Conservation (phyloP, 2,888 invertebrate genomes). For the Diarsia rubi region DNA sequence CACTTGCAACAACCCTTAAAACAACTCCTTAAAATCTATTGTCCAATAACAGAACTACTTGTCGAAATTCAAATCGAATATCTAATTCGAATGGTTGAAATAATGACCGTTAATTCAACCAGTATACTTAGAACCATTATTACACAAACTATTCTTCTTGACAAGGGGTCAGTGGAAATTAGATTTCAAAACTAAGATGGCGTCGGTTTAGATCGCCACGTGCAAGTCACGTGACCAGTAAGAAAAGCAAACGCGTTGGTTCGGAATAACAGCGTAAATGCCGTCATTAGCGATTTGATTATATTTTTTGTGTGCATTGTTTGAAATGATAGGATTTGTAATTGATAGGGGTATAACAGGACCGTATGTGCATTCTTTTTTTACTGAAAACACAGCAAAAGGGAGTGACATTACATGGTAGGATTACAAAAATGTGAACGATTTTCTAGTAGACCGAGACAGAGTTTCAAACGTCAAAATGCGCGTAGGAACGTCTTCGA, state of each 20-base stretch:
- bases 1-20: constrained; percentile 43
- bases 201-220: constrained; percentile 78
- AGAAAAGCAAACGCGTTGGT: constrained; percentile 87
- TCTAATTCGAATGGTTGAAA: constrained; percentile 85
- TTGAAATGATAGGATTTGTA: constrained; percentile 83
- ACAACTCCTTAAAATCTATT: background rate
- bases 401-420: background rate
- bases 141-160: background rate
- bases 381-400: constrained; percentile 5
- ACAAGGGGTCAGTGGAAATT: constrained; percentile 60
- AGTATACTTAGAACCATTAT: constrained; percentile 55
- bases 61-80: constrained; percentile 68
- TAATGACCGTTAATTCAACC: constrained; percentile 81
- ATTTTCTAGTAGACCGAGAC: background rate
- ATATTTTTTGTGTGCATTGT: constrained; percentile 80
- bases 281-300: constrained; percentile 87
- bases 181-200: constrained; percentile 80
- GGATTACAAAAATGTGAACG: background rate
- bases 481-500: too few species aligned
- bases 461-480: too few species aligned
- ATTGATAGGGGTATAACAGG: constrained; percentile 82
- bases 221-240: constrained; percentile 84
- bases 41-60: constrained; percentile 32
- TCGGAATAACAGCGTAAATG: constrained; percentile 88
- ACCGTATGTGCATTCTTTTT: constrained; percentile 39